Base-by-base conservation (phyloP, 2,113 vertebrate genomes). In the Brachypodius melanocephalos region DNA sequence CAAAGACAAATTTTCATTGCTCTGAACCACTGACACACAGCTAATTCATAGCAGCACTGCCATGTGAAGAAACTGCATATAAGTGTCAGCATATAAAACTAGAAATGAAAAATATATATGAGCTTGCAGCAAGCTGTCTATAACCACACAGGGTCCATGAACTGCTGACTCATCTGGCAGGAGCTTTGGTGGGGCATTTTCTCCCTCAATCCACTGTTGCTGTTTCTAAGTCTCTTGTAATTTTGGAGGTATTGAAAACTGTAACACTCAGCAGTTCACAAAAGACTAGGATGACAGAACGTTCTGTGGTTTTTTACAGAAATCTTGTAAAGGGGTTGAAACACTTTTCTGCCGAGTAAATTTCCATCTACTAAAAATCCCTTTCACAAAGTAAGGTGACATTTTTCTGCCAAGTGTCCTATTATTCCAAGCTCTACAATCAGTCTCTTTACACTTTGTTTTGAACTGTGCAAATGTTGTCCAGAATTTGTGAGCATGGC, bases 61-160 rank as follows among this genome's bases (percentile, higher is more conserved):
- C 31, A 9, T 5, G 38, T 32, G 54, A 32, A 66, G 32, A 51
- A 65, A 58, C 24, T 59, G 12, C 29, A 25, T 17, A 22, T 6
- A 49, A 49, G 9, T 45, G 48, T 10, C 43, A 85, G 21, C 40
- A 43, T 25, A 12, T 51, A n/a, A 89, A 71, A 22, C 5, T 38
- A 57, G 48, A 87, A 65, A 52, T 43, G 7, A 51, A 83, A 79
- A 25, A 38, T 20, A 48, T 0, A 3, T 10, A 19, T 12, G 32
- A 29, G 7, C 20, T 58, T 78, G 28, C 61, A 72, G 17, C 12
- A 58, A 32, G 4, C 45, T 93, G 14, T 49, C 13, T 58, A 3
- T 46, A 57, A 48, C 4, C 12, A 49, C 2, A 0, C 0, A 26
- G 65, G 20, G 26, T n/a, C 61, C 21, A 2, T 67, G 73, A 88